Evolutionary conservation across 2,113 vertebrate genomes (phyloP).

Genomic region (Coracopsis vasa): DNA sequence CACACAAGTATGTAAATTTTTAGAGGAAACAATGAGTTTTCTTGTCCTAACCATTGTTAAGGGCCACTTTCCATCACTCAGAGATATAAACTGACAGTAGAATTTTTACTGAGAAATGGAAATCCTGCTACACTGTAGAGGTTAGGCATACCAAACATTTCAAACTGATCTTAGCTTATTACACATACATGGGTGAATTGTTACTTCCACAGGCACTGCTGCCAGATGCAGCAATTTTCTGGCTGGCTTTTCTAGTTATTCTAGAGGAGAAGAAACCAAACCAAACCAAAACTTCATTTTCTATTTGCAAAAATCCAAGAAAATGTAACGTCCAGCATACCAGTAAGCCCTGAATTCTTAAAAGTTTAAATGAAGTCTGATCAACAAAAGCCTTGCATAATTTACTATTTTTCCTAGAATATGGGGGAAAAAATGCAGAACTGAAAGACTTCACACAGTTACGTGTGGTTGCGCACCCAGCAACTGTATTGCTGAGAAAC

Average conservation of each 20-base stretch:
- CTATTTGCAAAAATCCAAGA: not conserved
- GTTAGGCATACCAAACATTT: not conserved
- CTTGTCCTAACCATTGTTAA: not conserved
- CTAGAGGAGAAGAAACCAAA: not conserved
- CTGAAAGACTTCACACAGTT: not conserved
- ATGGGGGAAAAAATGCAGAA: not conserved
- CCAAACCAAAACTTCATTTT: not conserved
- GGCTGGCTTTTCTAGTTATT: not conserved
- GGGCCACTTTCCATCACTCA: not conserved
- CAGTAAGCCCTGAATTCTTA: not conserved
- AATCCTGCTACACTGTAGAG: not conserved
- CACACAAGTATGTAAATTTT: not conserved
- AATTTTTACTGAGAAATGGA: not conserved
- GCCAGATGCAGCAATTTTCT: not conserved
- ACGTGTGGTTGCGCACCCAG: not conserved
- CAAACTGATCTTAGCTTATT: not conserved
- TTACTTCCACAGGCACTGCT: not conserved
- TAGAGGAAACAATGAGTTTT: not conserved
- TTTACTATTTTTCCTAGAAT: not conserved
- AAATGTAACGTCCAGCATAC: not conserved
- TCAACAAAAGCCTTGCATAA: not conserved
- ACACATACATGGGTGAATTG: not conserved
- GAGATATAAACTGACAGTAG: not conserved
- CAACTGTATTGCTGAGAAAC: not conserved
- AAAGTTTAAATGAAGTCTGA: not conserved